Base-by-base conservation (phyloP, 23 tunicate species). In the Trididemnum clinides region DNA sequence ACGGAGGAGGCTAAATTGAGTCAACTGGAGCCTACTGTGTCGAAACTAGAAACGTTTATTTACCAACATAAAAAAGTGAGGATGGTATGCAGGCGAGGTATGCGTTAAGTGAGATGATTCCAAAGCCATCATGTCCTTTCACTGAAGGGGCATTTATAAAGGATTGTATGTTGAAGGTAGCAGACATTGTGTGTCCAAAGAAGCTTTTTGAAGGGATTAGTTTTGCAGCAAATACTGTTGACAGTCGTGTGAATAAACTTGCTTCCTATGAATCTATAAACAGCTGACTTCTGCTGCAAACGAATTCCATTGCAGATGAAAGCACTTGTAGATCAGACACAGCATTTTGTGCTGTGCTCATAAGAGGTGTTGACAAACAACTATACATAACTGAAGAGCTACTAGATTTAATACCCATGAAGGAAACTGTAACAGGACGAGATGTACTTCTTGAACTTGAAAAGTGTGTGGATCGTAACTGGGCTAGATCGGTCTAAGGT, bases 281-380 rank as follows among this genome's bases (percentile, higher is more conserved):
- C 33, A 33, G 57, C 19, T 19, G 22, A 58, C 69, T 5, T 39
- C 29, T 62, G 38, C 49, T 59, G n/a, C 78, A 78, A 58, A 66
- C 75, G 26, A 65, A 75, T n/a, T 31, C 76, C 35, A 65, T 74
- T 38, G 57, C 59, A 37, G 71, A 85, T 57, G 71, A 85, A 75
- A 85, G 90, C 90, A 80, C 85, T 65, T 79, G 66, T 66, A 74
- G 64, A 51, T 39, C 85, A 20, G 90, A 87, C 33, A 80, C 69
- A 50, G 65, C 90, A n/a, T 51, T 72, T 15, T 87, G 85, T 80
- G 90, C 90, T 87, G 90, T 80, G 49, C 80, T 87, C 39, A 80
- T 87, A 64, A 37, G 90, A 51, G 90, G 90, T 80, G 90, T 87
- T 0, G 89, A 85, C 74, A 4, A 37, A 64, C 62, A 33, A 75